Conservation (phyloP, 2,888 invertebrate species). For the Sycophila texana region DNA sequence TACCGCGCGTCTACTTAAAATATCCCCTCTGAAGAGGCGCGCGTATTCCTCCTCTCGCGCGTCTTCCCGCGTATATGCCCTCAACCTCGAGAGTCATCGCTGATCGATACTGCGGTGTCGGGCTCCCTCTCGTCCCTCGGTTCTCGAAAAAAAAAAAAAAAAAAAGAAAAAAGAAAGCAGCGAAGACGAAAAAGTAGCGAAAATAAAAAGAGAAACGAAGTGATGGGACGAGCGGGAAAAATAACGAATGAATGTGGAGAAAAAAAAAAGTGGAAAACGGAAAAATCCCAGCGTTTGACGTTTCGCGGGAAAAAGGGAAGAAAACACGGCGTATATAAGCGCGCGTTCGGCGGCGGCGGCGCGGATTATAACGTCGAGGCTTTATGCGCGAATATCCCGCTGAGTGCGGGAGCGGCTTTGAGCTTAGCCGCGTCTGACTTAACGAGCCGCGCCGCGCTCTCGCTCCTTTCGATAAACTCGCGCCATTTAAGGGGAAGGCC, state of each 20-base stretch:
- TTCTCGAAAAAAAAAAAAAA: too few relatives aligned
- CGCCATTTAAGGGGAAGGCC: conserved; percentile 13
- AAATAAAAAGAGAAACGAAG: too few relatives aligned
- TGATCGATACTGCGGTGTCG: conserved; percentile 10
- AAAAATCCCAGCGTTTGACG: conserved; percentile 15
- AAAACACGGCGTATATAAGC: neutral
- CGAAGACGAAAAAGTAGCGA: too few relatives aligned
- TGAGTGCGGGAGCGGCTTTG: conserved; percentile 23
- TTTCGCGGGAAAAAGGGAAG: conserved; percentile 4
- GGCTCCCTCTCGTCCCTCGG: neutral
- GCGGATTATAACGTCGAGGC: conserved; percentile 14
- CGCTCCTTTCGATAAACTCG: conserved; percentile 19
- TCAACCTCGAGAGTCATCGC: conserved; percentile 11
- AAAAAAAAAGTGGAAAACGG: neutral
- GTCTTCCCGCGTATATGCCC: neutral
- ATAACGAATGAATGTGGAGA: too few relatives aligned
- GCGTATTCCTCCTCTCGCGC: neutral
- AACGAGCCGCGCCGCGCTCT: conserved; percentile 9
- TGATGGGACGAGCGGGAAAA: too few relatives aligned
- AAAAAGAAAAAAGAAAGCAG: too few relatives aligned
- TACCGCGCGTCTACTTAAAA: neutral
- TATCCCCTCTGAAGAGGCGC: conserved; percentile 21
- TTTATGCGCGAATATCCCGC: conserved; percentile 8
- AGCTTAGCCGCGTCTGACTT: conserved; percentile 11
- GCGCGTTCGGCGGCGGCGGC: neutral